These are phyloP conservation scores for Denticeps clupeoides DNA, from an alignment of 2,797 vertebrate genomes.

Conservation along the genomic window DNA sequence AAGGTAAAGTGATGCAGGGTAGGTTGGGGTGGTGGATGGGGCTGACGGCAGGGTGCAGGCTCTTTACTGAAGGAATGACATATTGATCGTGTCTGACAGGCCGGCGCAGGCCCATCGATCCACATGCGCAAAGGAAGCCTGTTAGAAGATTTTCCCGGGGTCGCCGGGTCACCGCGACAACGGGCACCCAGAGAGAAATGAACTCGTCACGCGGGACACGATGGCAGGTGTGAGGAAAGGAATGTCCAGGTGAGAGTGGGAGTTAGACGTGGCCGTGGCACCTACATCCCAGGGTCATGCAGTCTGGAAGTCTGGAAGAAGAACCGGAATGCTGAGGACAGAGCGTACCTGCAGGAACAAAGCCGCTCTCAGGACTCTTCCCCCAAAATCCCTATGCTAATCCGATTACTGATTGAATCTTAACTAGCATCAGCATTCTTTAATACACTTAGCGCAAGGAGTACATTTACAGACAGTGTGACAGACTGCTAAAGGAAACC, in stretches of 20 bases:
- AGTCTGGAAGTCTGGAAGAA: conserved; percentile 19
- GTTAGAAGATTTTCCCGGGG: conserved; percentile 67
- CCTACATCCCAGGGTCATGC: no score
- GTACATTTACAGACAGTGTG: not conserved
- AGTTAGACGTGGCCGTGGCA: no score
- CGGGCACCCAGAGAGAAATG: conserved; percentile 59
- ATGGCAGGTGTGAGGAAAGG: no score
- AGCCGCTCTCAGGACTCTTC: not conserved
- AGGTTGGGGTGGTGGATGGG: conserved; percentile 24
- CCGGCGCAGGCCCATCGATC: conserved; percentile 77
- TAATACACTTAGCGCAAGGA: conserved; percentile 17
- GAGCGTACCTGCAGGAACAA: no score
- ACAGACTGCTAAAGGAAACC: no score
- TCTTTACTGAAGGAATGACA: conserved; percentile 83
- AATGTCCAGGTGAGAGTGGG: no score
- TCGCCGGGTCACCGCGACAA: conserved; percentile 62
- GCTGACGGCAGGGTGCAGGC: conserved; percentile 38
- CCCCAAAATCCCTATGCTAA: conserved; percentile 21
- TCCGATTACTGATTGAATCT: conserved; percentile 20
- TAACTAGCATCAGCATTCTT: conserved; percentile 19
- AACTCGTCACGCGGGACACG: conserved; percentile 53
- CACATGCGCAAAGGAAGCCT: conserved; percentile 47
- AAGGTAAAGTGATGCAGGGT: conserved; percentile 64
- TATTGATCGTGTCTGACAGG: conserved; percentile 85
- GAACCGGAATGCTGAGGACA: conserved; percentile 13